These are phyloP conservation scores for Microcebus ravelobensis DNA, from an alignment of 2,113 vertebrate species.

Conservation along the genomic window DNA sequence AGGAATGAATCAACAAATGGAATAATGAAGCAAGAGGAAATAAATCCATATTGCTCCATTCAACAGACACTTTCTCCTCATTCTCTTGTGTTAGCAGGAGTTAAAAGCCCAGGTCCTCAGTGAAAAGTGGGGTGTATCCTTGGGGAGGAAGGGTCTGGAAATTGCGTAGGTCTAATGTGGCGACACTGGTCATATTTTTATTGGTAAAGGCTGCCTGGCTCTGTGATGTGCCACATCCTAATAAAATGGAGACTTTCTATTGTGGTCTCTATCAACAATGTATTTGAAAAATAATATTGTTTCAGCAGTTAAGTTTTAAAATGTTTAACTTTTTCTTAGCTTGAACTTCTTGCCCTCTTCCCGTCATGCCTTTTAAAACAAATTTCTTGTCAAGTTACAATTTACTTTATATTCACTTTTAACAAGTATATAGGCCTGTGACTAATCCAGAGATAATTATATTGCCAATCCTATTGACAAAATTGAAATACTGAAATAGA, in stretches of 20 bases:
- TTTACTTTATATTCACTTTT: constrained; percentile 65
- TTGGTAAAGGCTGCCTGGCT: not conserved
- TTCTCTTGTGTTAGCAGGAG: not conserved
- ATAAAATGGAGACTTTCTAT: not conserved
- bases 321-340: constrained; percentile 13
- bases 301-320: constrained; percentile 53
- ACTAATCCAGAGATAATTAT: constrained; percentile 74
- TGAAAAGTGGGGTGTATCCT: not conserved
- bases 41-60: not conserved
- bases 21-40: not conserved
- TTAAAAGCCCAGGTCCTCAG: not conserved
- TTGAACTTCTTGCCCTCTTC: constrained; percentile 48
- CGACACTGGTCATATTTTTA: not conserved
- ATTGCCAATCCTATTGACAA: constrained; percentile 73
- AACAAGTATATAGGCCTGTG: constrained; percentile 54
- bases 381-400: constrained; percentile 68
- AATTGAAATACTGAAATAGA: constrained; percentile 60
- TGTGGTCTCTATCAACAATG: not conserved
- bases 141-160: too few relatives aligned
- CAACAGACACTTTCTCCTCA: not conserved
- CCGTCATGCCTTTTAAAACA: constrained; percentile 57
- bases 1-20: not conserved
- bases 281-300: constrained; percentile 42
- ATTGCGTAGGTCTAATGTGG: not conserved
- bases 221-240: not conserved